Evolutionary conservation across 2,113 vertebrate genomes (phyloP).

Genomic region (Solenodon paradoxus): DNA sequence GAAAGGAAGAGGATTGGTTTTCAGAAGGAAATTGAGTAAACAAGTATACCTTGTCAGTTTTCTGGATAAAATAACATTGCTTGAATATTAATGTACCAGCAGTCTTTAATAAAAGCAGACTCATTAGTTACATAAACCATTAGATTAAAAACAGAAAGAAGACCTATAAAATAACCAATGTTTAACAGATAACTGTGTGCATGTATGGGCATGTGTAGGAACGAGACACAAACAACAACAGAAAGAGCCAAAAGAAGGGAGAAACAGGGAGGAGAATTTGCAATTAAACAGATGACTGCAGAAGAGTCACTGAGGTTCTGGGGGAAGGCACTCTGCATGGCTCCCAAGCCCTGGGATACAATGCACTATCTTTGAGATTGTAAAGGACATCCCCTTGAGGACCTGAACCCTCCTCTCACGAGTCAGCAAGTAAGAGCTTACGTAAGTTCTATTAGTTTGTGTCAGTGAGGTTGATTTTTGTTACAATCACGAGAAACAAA

Average conservation of each 20-base stretch:
- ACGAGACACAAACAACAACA: background rate
- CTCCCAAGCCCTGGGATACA: background rate
- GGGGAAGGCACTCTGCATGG: background rate
- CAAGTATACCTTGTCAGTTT: background rate
- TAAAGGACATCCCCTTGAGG: background rate
- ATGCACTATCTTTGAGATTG: background rate
- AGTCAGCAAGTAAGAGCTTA: background rate
- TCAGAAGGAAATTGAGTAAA: constrained; percentile 44
- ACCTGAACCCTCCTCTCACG: background rate
- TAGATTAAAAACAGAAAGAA: background rate
- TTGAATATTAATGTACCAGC: constrained; percentile 29
- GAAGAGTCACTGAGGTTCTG: background rate
- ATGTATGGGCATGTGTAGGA: background rate
- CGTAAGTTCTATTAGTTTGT: constrained; percentile 30
- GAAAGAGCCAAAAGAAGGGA: constrained; percentile 1
- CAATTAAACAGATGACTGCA: background rate
- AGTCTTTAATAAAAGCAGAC: constrained; percentile 18
- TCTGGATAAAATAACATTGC: constrained; percentile 24
- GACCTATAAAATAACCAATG: background rate
- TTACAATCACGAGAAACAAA: constrained; percentile 30
- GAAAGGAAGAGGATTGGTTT: constrained; percentile 21
- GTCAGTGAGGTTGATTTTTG: constrained; percentile 14
- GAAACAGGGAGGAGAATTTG: background rate
- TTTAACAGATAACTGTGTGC: background rate
- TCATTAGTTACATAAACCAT: constrained; percentile 5